Conservation (phyloP, 2,797 vertebrate species). For the Gallirallus australis region DNA sequence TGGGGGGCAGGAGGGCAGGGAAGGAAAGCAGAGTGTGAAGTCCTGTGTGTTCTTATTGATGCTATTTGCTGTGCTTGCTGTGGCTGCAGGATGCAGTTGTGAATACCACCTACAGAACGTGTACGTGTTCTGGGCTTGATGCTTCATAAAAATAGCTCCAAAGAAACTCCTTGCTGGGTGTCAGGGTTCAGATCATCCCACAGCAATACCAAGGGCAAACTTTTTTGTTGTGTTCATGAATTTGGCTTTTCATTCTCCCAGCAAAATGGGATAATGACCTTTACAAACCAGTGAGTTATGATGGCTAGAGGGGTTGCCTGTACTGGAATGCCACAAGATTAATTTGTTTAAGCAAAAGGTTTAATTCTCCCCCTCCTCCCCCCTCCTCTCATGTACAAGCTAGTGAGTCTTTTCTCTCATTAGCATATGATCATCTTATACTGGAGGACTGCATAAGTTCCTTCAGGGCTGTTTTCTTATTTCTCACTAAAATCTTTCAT, state of each 20-base stretch:
- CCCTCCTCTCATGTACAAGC: background rate
- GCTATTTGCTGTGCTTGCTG: background rate
- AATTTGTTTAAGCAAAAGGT: constrained; percentile 32
- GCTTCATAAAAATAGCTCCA: background rate
- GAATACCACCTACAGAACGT: background rate
- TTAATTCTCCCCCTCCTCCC: background rate
- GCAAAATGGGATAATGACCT: background rate
- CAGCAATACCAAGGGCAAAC: background rate
- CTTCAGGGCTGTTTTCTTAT: background rate
- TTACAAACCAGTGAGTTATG: constrained; percentile 46
- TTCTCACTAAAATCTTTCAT: background rate
- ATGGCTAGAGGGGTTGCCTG: constrained; percentile 23
- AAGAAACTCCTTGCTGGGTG: background rate
- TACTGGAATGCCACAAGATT: background rate
- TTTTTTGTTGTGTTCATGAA: background rate
- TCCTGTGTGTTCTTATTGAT: background rate
- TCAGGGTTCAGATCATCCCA: background rate
- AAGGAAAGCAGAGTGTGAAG: background rate
- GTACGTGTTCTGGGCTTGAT: background rate
- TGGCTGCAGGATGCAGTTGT: background rate
- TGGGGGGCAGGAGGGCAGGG: background rate
- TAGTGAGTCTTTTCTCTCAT: background rate
- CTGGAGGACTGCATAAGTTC: background rate
- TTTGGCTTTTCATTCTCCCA: constrained; percentile 12
- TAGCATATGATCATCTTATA: background rate